Percentiles rank a stretch among this genome's conserved stretches.
Conservation (phyloP, 2,888 invertebrate genomes). For the Eupithecia exiguata region DNA sequence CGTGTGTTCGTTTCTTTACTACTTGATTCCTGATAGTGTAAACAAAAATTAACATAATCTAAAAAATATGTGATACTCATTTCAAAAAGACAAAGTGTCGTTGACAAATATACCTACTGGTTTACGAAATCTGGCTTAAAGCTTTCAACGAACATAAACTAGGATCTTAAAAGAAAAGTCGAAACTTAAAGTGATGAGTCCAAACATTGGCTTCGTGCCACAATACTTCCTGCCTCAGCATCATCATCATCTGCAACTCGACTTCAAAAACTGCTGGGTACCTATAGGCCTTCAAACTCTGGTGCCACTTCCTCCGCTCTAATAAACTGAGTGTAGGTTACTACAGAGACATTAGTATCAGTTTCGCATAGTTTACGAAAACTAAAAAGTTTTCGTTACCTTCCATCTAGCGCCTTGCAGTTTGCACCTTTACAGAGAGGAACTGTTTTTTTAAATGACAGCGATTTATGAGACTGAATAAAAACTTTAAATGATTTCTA, state of each 20-base stretch:
- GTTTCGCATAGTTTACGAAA: too few relatives aligned
- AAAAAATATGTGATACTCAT: not conserved
- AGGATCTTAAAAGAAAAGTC: not conserved
- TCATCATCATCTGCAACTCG: constrained; percentile 4
- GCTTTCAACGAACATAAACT: not conserved
- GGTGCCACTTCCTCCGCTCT: too few relatives aligned
- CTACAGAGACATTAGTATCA: too few relatives aligned
- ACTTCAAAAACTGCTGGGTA: not conserved
- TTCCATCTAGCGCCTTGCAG: too few relatives aligned
- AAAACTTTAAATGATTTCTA: too few relatives aligned
- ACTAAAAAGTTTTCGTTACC: too few relatives aligned
- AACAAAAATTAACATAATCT: not conserved
- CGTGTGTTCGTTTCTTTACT: not conserved
- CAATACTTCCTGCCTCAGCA: not conserved
- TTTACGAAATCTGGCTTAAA: too few relatives aligned
- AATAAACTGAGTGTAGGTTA: too few relatives aligned
- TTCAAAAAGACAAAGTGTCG: not conserved
- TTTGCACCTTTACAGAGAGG: not conserved
- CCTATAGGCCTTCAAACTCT: too few relatives aligned
- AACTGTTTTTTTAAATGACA: not conserved
- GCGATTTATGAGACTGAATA: too few relatives aligned
- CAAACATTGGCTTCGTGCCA: not conserved
- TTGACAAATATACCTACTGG: not conserved
- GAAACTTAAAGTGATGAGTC: not conserved
- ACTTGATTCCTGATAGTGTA: not conserved